Conservation (phyloP, 2,113 vertebrate genomes). For the Hippocampus guttulatus region DNA sequence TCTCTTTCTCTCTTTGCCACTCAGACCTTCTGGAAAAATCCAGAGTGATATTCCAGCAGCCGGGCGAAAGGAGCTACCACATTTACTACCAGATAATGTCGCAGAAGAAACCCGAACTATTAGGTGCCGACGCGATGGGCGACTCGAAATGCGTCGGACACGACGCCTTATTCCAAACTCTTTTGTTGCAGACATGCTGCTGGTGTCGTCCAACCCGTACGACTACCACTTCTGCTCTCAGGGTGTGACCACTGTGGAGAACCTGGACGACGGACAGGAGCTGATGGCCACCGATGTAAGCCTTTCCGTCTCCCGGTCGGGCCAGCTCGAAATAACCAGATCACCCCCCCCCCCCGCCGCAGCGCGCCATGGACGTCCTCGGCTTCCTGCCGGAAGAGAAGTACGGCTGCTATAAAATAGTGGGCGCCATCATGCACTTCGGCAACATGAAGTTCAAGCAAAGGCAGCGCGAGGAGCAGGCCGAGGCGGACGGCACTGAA, state of each 20-base stretch:
- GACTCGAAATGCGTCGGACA: neutral
- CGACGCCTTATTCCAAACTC: neutral
- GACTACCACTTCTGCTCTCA: slow-evolving; percentile 96
- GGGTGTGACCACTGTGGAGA: slow-evolving; percentile 87
- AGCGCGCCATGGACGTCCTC: slow-evolving; percentile 93
- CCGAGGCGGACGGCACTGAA: slow-evolving; percentile 88
- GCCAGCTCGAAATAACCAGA: neutral
- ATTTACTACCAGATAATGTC: slow-evolving; percentile 93
- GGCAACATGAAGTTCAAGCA: slow-evolving; percentile 98
- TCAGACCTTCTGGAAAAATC: slow-evolving; percentile 91
- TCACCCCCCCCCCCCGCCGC: slow-evolving; percentile 16
- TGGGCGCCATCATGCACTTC: slow-evolving; percentile 92
- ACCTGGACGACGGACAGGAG: slow-evolving; percentile 84
- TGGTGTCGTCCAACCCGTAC: slow-evolving; percentile 89
- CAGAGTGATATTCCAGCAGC: slow-evolving; percentile 88
- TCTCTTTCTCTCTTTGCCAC: slow-evolving; percentile 10
- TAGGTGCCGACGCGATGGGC: slow-evolving; percentile 65
- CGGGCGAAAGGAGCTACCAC: slow-evolving; percentile 88
- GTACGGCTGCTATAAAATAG: slow-evolving; percentile 89
- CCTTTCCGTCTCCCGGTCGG: neutral
- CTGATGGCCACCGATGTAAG: slow-evolving; percentile 86
- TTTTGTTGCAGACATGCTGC: slow-evolving; percentile 83
- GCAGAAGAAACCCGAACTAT: slow-evolving; percentile 88
- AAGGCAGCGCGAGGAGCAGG: slow-evolving; percentile 92
- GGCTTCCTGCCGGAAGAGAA: slow-evolving; percentile 88